A percentile compares a stretch with the other conserved stretches of the same genome.
These are phyloP conservation scores for Centroberyx gerrardi DNA, from an alignment of 2,797 vertebrate species.

Conservation along the genomic window DNA sequence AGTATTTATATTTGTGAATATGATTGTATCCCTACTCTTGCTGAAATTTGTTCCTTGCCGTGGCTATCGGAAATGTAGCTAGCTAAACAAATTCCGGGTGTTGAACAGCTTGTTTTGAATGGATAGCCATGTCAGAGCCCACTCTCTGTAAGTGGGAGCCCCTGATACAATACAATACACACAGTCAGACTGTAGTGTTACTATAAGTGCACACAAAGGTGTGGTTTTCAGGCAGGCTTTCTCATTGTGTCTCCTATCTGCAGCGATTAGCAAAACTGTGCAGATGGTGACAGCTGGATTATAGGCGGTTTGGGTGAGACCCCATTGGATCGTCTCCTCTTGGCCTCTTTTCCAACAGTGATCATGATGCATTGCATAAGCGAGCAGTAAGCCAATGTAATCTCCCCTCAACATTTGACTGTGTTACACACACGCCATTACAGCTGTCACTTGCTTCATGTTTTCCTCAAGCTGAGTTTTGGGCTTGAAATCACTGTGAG, in stretches of 20 bases:
- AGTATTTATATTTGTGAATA: no score
- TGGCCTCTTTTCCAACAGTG: constrained; percentile 36
- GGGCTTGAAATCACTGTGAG: constrained; percentile 10
- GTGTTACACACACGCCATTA: constrained; percentile 5
- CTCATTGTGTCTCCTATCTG: neutral
- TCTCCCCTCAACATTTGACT: constrained; percentile 19
- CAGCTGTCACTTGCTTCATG: constrained; percentile 20
- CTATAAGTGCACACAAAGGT: constrained; percentile 25
- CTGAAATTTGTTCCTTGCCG: no score
- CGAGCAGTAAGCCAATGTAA: constrained; percentile 29
- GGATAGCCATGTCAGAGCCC: no score
- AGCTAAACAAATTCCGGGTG: no score
- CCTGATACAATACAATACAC: neutral
- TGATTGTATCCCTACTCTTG: no score
- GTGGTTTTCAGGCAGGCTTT: constrained; percentile 28
- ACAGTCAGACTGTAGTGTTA: neutral
- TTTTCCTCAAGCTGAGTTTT: constrained; percentile 35
- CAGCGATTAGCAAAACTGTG: constrained; percentile 21
- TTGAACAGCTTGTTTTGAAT: no score
- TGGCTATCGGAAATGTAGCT: no score
- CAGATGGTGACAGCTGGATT: constrained; percentile 68
- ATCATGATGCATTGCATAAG: constrained; percentile 38
- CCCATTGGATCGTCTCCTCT: constrained; percentile 14
- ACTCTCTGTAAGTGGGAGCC: no score
- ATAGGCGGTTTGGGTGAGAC: constrained; percentile 26